Percentiles rank a stretch among this genome's conserved stretches.
These are phyloP conservation scores for Aspidiotus rigidus DNA, from an alignment of 2,888 invertebrate genomes.

Conservation along the genomic window DNA sequence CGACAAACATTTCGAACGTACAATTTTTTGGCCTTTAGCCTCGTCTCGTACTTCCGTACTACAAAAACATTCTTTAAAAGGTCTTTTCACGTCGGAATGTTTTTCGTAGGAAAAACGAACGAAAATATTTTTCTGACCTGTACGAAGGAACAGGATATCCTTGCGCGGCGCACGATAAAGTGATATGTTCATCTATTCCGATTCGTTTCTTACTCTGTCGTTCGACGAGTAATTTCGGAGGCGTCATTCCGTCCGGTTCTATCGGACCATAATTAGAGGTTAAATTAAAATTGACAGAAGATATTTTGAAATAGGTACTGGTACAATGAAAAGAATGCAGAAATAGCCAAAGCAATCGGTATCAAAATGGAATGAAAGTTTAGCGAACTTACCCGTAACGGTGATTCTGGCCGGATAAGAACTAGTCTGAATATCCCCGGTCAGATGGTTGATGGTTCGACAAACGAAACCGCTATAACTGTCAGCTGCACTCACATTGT, in stretches of 20 bases:
- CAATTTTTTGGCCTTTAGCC: no score
- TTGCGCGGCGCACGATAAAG: conserved; percentile 68
- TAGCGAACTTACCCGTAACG: conserved; percentile 46
- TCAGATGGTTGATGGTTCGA: conserved; percentile 68
- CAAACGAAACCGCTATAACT: conserved; percentile 72
- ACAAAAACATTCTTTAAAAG: no score
- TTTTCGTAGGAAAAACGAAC: no score
- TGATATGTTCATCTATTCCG: conserved; percentile 61
- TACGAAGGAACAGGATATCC: conserved; percentile 72
- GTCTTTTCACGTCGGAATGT: no score
- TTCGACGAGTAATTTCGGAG: conserved; percentile 63
- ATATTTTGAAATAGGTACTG: neutral
- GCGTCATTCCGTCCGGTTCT: conserved; percentile 66
- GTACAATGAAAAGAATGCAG: no score
- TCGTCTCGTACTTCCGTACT: no score
- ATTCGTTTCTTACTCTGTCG: conserved; percentile 59
- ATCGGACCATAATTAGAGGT: conserved; percentile 40
- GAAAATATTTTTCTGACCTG: conserved; percentile 47
- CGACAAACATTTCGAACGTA: no score
- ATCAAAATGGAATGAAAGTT: neutral
- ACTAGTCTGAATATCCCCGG: conserved; percentile 60
- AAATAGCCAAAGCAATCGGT: no score
- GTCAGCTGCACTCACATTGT: conserved; percentile 66
- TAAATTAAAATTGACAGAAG: conserved; percentile 33
- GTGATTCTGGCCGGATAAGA: conserved; percentile 61